These are phyloP conservation scores for Hypomecis atomaria DNA, from an alignment of 2,888 invertebrate species.

Conservation along the genomic window DNA sequence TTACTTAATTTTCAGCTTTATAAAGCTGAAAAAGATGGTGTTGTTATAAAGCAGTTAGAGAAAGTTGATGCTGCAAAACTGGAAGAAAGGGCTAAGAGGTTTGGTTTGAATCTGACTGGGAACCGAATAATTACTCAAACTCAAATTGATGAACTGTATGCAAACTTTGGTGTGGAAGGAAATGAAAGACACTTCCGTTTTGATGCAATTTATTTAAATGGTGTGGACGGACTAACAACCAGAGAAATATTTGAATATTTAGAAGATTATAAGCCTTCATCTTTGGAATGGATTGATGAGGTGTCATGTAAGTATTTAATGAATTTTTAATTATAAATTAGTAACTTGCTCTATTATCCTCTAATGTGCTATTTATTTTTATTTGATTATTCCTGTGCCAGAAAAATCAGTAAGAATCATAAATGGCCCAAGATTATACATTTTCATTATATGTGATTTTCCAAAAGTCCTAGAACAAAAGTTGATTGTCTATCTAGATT, in stretches of 20 bases:
- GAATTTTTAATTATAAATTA: too few species aligned
- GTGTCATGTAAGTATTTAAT: conserved; percentile 86
- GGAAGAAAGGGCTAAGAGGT: conserved; percentile 76
- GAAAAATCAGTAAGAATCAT: too few species aligned
- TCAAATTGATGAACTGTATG: conserved; percentile 78
- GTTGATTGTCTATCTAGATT: too few species aligned
- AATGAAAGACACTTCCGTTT: conserved; percentile 87
- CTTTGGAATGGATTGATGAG: conserved; percentile 93
- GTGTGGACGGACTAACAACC: conserved; percentile 90
- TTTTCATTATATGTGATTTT: too few species aligned
- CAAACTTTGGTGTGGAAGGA: conserved; percentile 75
- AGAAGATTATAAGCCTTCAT: conserved; percentile 89
- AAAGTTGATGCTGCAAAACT: conserved; percentile 75
- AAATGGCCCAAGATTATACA: too few species aligned
- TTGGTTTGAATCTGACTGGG: conserved; percentile 76
- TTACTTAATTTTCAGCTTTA: conserved; percentile 56
- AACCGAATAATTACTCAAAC: conserved; percentile 72
- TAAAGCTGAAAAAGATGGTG: conserved; percentile 66
- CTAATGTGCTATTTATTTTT: too few species aligned
- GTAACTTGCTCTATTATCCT: too few species aligned
- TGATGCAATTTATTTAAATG: conserved; percentile 90
- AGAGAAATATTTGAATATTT: conserved; percentile 92
- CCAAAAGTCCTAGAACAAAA: too few species aligned
- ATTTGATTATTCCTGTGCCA: too few species aligned
- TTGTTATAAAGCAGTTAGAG: conserved; percentile 66